phyloP scores from a whole-genome alignment of 92 coral and sea anemone species.

The Phymanthus crucifer region DNA sequence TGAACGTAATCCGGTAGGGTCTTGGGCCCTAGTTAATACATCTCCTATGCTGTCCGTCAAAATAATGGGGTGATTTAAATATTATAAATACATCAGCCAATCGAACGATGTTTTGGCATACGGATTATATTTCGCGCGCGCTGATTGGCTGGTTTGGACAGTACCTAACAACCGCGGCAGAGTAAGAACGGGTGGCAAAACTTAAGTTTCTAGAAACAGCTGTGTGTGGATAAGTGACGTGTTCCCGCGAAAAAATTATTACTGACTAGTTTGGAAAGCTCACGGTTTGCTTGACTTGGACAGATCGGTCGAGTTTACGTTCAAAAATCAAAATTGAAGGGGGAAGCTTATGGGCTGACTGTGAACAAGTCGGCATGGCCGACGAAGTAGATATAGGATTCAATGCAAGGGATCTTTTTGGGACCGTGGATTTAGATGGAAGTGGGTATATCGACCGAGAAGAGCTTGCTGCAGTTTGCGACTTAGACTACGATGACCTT shows the following conservation, averaged over 20 bases:
- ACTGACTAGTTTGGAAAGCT: slow-evolving; percentile 14
- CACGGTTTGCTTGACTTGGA: slow-evolving; percentile 13
- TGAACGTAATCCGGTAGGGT: background rate
- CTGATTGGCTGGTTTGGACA: slow-evolving; percentile 71
- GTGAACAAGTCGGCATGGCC: slow-evolving; percentile 51
- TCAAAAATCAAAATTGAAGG: background rate
- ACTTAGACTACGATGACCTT: slow-evolving; percentile 83
- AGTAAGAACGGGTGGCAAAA: slow-evolving; percentile 83
- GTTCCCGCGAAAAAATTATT: slow-evolving; percentile 25
- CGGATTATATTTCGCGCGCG: slow-evolving; percentile 34
- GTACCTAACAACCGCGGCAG: slow-evolving; percentile 75
- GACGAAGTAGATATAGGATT: slow-evolving; percentile 60
- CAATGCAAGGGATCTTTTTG: slow-evolving; percentile 80
- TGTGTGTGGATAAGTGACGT: slow-evolving; percentile 88
- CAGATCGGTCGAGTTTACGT: background rate
- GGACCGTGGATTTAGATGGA: slow-evolving; percentile 91
- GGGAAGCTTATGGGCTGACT: slow-evolving; percentile 33
- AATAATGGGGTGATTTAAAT: slow-evolving; percentile 70
- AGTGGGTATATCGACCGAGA: slow-evolving; percentile 92
- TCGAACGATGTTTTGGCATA: slow-evolving; percentile 39
- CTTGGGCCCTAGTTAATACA: slow-evolving; percentile 4
- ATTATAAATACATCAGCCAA: slow-evolving; percentile 73
- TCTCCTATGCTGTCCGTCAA: slow-evolving; percentile 15
- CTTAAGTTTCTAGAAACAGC: slow-evolving; percentile 77
- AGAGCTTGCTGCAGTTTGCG: slow-evolving; percentile 98